Percentiles rank a stretch among this genome's conserved stretches.
These are phyloP conservation scores for Lateolabrax maculatus DNA, from an alignment of 2,797 vertebrate species.

Conservation along the genomic window DNA sequence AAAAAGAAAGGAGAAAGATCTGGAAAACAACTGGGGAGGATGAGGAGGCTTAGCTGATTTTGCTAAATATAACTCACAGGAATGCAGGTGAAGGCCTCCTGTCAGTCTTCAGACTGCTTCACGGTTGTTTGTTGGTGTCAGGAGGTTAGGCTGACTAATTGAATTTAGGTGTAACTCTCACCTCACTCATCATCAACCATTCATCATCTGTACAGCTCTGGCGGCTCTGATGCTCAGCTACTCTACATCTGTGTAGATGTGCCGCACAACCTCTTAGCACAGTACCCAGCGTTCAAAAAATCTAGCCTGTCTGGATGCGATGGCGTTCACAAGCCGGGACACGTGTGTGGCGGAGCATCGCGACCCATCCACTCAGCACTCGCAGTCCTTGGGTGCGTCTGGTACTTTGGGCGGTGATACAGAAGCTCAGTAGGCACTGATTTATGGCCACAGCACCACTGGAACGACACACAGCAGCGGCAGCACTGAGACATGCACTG, in stretches of 20 bases:
- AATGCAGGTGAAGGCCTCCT: background rate
- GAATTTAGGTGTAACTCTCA: background rate
- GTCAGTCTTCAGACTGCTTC: background rate
- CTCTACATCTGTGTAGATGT: background rate
- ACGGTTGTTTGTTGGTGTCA: background rate
- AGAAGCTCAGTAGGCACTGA: slow-evolving; percentile 33
- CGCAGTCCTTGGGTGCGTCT: slow-evolving; percentile 26
- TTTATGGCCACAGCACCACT: slow-evolving; percentile 9
- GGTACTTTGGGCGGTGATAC: slow-evolving; percentile 23
- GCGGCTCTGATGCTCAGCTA: background rate
- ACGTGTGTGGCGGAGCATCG: background rate
- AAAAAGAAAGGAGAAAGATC: background rate
- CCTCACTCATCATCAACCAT: slow-evolving; percentile 6
- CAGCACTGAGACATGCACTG: slow-evolving; percentile 35
- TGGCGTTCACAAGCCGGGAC: background rate
- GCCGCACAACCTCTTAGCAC: background rate
- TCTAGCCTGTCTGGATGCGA: background rate
- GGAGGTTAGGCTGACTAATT: background rate
- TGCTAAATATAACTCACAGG: background rate
- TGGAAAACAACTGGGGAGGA: background rate
- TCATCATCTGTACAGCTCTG: background rate
- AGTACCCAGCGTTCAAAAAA: background rate
- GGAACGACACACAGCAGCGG: slow-evolving; percentile 30
- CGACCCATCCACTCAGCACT: background rate
- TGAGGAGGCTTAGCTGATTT: background rate